Evolutionary conservation across 2,888 invertebrate genomes (phyloP).

Genomic region (Erannis defoliaria): DNA sequence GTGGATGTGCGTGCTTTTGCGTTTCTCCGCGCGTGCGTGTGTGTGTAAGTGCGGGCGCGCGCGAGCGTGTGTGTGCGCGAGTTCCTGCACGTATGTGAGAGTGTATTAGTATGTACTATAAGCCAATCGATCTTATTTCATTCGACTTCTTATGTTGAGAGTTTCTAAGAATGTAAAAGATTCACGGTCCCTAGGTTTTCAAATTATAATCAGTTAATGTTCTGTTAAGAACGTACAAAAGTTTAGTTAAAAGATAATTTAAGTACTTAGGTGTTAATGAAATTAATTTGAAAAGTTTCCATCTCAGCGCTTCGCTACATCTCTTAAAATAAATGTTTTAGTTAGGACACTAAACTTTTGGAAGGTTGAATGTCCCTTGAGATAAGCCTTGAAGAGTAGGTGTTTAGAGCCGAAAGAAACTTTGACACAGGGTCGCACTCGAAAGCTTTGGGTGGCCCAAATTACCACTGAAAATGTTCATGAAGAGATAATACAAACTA

Average conservation of each 20-base stretch:
- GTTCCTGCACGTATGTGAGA: too few species aligned
- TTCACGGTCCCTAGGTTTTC: neutral
- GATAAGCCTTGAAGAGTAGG: conserved; percentile 19
- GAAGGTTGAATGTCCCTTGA: conserved; percentile 22
- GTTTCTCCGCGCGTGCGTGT: too few species aligned
- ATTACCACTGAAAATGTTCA: neutral
- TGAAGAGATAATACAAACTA: conserved; percentile 4
- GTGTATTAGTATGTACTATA: too few species aligned
- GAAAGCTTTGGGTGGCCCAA: conserved; percentile 1
- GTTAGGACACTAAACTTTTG: conserved; percentile 22
- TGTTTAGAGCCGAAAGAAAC: conserved; percentile 11
- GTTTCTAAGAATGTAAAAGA: neutral
- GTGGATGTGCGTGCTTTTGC: too few species aligned
- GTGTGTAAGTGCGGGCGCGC: too few species aligned
- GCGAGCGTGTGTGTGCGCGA: too few species aligned
- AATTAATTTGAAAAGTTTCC: conserved; percentile 36
- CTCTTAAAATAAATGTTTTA: conserved; percentile 36
- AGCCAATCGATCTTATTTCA: neutral
- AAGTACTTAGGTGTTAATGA: conserved; percentile 34
- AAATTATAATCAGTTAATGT: conserved; percentile 2
- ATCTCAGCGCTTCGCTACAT: conserved; percentile 20
- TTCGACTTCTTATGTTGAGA: neutral
- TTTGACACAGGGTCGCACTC: conserved; percentile 3
- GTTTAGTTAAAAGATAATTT: neutral
- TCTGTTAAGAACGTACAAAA: neutral